A percentile compares a stretch with the other conserved stretches of the same genome.
Evolutionary conservation across 2,113 vertebrate genomes (phyloP).

Genomic region (Brachypodius melanocephalos): DNA sequence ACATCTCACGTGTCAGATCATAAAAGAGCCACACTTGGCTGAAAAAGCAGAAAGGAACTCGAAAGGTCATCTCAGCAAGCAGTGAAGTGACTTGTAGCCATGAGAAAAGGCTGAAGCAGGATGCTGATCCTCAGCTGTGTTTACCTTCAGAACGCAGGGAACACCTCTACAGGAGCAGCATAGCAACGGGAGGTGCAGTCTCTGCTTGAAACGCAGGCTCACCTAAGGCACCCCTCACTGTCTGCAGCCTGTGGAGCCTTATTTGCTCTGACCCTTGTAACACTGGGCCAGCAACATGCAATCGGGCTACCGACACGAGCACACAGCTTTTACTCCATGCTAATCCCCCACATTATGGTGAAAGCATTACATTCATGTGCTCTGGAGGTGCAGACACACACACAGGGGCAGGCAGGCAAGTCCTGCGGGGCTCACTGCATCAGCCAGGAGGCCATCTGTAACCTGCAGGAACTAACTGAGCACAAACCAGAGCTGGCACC

Average conservation of each 20-base stretch:
- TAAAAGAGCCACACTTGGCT: background rate
- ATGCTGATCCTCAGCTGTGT: background rate
- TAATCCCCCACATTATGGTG: background rate
- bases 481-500: background rate
- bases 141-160: background rate
- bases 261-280: background rate
- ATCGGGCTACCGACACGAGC: background rate
- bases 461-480: background rate
- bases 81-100: background rate
- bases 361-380: background rate
- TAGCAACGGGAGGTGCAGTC: fast-evolving
- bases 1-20: background rate
- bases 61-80: background rate
- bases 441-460: background rate
- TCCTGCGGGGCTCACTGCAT: background rate
- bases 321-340: background rate
- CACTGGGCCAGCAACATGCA: background rate
- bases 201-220: background rate
- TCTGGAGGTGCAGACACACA: background rate
- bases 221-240: background rate
- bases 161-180: background rate
- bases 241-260: background rate
- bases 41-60: background rate
- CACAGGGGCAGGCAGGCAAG: background rate
- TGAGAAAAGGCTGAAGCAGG: background rate